A percentile compares a stretch with the other conserved stretches of the same genome.
phyloP scores from a whole-genome alignment of 2,888 invertebrate species.

The Stenolophus ochropezus region DNA sequence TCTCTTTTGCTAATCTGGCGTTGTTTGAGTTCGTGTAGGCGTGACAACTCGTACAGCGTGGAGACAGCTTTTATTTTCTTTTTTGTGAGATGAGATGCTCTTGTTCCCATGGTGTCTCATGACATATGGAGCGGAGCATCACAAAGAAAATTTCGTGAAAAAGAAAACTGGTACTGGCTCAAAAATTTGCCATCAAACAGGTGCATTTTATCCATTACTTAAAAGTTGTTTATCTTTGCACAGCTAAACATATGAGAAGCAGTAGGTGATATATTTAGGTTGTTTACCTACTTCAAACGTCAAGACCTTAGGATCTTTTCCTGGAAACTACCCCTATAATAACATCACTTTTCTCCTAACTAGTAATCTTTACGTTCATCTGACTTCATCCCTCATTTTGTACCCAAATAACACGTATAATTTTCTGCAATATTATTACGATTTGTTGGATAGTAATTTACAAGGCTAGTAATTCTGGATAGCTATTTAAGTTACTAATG shows the following conservation, averaged over 20 bases:
- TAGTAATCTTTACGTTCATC: not conserved
- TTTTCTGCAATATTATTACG: not conserved
- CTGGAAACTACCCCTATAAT: not conserved
- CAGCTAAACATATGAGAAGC: not conserved
- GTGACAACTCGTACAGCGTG: constrained; percentile 8
- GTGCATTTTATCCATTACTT: no score
- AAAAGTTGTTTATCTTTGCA: not conserved
- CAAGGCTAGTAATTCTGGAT: not conserved
- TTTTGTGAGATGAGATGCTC: not conserved
- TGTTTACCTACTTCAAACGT: not conserved
- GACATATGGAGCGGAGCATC: constrained; percentile 15
- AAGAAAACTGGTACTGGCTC: no score
- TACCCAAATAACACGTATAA: not conserved
- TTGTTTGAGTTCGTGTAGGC: not conserved
- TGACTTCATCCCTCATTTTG: not conserved
- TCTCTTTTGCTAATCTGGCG: not conserved
- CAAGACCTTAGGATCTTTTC: not conserved
- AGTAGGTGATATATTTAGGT: constrained; percentile 1
- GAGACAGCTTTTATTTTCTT: constrained; percentile 21
- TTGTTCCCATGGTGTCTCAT: constrained; percentile 22
- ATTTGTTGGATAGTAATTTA: not conserved
- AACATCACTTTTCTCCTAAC: not conserved
- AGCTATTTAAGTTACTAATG: no score
- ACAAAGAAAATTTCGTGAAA: no score
- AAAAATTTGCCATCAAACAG: no score